These are phyloP conservation scores for Coleophora deauratella DNA, from an alignment of 2,888 invertebrate species.

Conservation along the genomic window DNA sequence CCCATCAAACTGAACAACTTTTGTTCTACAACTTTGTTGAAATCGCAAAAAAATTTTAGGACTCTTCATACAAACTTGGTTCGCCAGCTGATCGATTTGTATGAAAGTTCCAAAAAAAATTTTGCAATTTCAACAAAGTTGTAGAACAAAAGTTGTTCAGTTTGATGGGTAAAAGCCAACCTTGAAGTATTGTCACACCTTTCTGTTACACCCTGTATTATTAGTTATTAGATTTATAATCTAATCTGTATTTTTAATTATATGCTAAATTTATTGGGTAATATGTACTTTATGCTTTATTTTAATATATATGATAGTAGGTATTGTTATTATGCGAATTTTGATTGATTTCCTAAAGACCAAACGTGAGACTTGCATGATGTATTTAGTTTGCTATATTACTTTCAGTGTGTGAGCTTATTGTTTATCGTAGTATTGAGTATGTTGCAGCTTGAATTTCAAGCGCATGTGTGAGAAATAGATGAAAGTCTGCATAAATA, in stretches of 20 bases:
- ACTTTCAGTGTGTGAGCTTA: conserved; percentile 45
- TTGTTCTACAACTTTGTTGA: too few species aligned
- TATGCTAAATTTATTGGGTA: conserved; percentile 74
- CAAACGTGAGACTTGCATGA: conserved; percentile 72
- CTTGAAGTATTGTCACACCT: too few species aligned
- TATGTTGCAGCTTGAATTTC: conserved; percentile 50
- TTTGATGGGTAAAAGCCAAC: too few species aligned
- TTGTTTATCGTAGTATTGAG: conserved; percentile 29
- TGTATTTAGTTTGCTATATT: conserved; percentile 47
- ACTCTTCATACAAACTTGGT: too few species aligned
- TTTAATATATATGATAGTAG: conserved; percentile 6
- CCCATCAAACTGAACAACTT: too few species aligned
- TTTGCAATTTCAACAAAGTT: too few species aligned
- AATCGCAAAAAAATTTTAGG: too few species aligned
- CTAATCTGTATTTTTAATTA: conserved; percentile 52
- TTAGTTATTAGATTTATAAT: too few species aligned
- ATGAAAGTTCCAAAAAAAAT: too few species aligned
- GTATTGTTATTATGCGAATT: conserved; percentile 35
- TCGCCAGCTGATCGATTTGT: too few species aligned
- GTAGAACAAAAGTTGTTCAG: too few species aligned
- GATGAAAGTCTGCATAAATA: conserved; percentile 33
- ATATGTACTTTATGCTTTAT: conserved; percentile 40
- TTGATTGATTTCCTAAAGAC: conserved; percentile 66
- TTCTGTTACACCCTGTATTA: too few species aligned
- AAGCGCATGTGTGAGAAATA: conserved; percentile 71